Percentiles rank a stretch among this genome's conserved stretches.
Evolutionary conservation across 1,140 invertebrate species (phyloP).

Genomic region (Drosophila arizonae): DNA sequence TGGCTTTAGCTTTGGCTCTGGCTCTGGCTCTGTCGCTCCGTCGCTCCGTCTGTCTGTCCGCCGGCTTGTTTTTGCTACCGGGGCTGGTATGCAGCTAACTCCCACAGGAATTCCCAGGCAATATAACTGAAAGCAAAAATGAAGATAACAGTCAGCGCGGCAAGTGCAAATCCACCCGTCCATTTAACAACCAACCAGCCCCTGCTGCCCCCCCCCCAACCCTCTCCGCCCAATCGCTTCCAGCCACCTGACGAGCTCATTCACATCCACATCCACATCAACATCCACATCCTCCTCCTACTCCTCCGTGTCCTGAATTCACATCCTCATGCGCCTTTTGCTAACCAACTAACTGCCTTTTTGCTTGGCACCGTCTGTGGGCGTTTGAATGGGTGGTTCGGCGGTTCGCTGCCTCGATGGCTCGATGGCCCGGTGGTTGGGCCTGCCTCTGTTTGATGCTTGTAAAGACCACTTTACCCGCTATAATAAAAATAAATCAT

Average conservation of each 20-base stretch:
- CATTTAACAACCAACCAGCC: slow-evolving; percentile 74
- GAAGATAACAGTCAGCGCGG: slow-evolving; percentile 80
- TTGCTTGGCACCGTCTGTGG: slow-evolving; percentile 58
- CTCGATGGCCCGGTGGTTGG: background rate
- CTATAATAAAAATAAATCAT: slow-evolving; percentile 83
- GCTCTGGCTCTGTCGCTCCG: background rate
- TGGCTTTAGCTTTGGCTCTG: slow-evolving; percentile 55
- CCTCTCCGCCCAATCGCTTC: background rate
- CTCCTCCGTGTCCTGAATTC: background rate
- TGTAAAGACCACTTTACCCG: slow-evolving; percentile 82
- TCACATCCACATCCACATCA: slow-evolving; percentile 9
- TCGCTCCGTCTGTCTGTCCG: background rate
- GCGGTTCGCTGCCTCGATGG: background rate
- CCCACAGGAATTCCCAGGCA: slow-evolving; percentile 82
- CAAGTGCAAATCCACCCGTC: slow-evolving; percentile 83
- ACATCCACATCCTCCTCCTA: background rate
- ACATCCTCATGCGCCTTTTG: slow-evolving; percentile 37
- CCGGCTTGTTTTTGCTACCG: no score
- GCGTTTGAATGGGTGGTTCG: slow-evolving; percentile 36
- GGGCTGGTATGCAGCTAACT: slow-evolving; percentile 34
- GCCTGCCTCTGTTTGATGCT: slow-evolving; percentile 70
- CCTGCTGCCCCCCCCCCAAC: background rate
- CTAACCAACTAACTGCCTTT: slow-evolving; percentile 78
- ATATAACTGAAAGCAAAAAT: slow-evolving; percentile 83
- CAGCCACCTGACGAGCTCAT: slow-evolving; percentile 35